Conservation (phyloP, 2,797 vertebrate species). For the Pangasius krempfi region DNA sequence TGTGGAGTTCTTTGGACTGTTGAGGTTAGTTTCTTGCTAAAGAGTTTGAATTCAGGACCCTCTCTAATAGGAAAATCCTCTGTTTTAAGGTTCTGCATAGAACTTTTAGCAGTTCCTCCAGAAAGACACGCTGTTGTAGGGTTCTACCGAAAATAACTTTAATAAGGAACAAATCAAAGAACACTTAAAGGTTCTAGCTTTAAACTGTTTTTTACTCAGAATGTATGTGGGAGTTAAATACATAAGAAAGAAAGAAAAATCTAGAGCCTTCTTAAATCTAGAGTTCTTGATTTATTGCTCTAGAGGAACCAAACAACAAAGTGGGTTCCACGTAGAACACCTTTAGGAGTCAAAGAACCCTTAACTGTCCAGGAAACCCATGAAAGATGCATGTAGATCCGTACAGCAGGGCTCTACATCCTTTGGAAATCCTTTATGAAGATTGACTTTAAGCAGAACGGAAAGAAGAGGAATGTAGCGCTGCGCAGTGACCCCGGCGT, state of each 20-base stretch:
- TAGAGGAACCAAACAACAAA: not conserved
- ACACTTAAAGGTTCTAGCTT: not conserved
- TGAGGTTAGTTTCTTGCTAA: not conserved
- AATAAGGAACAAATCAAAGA: not conserved
- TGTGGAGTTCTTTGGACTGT: not conserved
- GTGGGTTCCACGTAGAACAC: not conserved
- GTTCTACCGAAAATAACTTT: not conserved
- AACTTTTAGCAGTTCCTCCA: not conserved
- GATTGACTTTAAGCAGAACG: not conserved
- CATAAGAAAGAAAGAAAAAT: not conserved
- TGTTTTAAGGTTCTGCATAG: not conserved
- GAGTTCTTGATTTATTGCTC: not conserved
- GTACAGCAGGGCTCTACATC: not conserved
- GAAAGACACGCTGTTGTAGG: not conserved
- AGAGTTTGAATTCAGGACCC: not conserved
- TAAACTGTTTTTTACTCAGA: not conserved
- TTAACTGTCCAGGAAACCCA: not conserved
- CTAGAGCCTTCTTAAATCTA: no score
- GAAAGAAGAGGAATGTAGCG: not conserved
- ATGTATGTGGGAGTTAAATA: no score
- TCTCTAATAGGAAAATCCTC: not conserved
- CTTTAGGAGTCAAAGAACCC: not conserved
- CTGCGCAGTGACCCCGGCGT: not conserved
- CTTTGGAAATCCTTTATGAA: not conserved
- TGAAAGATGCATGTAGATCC: not conserved